A percentile compares a stretch with the other conserved stretches of the same genome.
phyloP scores from a whole-genome alignment of 2,888 invertebrate genomes.

The Esperia sulphurella region DNA sequence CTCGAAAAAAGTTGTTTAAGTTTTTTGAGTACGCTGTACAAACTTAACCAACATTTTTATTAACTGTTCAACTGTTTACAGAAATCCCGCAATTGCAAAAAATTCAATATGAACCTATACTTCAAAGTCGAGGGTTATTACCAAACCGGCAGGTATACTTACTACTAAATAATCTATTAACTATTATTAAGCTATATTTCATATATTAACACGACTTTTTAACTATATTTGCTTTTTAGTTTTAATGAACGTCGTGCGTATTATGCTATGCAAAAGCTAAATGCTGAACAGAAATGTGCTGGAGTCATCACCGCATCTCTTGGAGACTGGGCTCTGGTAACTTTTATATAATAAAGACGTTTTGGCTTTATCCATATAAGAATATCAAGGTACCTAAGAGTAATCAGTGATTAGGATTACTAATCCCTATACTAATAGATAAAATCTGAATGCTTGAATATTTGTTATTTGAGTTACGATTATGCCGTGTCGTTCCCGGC shows the following conservation, averaged over 20 bases:
- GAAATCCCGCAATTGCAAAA: not conserved
- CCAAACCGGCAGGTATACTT: constrained; percentile 34
- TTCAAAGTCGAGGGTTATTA: not conserved
- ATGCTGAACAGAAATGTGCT: constrained; percentile 80
- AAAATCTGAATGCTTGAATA: too few species aligned
- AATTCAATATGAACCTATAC: not conserved
- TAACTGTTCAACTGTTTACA: too few species aligned
- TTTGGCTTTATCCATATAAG: not conserved
- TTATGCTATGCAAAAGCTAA: constrained; percentile 85
- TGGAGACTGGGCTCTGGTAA: constrained; percentile 91
- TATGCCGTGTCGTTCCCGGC: too few species aligned
- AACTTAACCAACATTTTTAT: too few species aligned
- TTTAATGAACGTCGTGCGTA: constrained; percentile 94
- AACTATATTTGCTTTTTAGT: constrained; percentile 58
- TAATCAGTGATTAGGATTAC: too few species aligned
- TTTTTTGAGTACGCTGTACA: too few species aligned
- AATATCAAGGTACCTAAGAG: too few species aligned
- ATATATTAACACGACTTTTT: not conserved
- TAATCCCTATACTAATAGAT: too few species aligned
- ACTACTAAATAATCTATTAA: not conserved
- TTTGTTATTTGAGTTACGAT: too few species aligned
- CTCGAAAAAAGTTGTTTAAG: too few species aligned
- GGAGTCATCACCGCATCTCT: constrained; percentile 94
- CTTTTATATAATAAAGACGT: not conserved
- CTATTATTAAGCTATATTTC: not conserved